Evolutionary conservation across 2,797 vertebrate genomes (phyloP).

Genomic region (Cyclopterus lumpus): DNA sequence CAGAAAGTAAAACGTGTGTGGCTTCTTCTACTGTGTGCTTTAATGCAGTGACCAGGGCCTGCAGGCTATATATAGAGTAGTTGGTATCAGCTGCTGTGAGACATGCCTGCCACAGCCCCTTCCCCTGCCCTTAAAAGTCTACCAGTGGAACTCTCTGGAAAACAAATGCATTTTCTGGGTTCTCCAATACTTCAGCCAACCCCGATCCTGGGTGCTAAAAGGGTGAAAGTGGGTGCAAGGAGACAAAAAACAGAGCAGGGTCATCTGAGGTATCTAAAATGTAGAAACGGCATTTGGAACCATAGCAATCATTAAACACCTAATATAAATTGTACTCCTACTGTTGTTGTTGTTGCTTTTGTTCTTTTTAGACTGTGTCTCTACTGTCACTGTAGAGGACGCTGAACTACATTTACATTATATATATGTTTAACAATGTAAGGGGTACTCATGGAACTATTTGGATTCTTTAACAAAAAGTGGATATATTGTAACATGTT

Average conservation of each 20-base stretch:
- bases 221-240: constrained; percentile 11
- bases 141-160: constrained; percentile 76
- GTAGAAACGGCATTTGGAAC: not conserved
- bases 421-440: not conserved
- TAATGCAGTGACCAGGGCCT: constrained; percentile 31
- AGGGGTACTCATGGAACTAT: not conserved
- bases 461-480: not conserved
- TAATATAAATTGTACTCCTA: not conserved
- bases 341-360: not conserved
- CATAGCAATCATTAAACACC: not conserved
- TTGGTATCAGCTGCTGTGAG: constrained; percentile 82
- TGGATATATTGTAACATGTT: not conserved
- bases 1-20: constrained; percentile 30
- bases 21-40: constrained; percentile 9
- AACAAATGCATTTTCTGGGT: constrained; percentile 64
- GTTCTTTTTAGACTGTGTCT: not conserved
- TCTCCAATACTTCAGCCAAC: constrained; percentile 18
- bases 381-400: not conserved
- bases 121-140: constrained; percentile 61
- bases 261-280: constrained; percentile 8
- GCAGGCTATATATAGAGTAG: constrained; percentile 80
- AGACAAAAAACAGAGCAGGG: constrained; percentile 7
- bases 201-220: not conserved
- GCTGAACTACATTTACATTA: not conserved
- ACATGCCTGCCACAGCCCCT: constrained; percentile 37